Conservation (phyloP, 1,140 invertebrate genomes). For the Coptotermes formosanus region DNA sequence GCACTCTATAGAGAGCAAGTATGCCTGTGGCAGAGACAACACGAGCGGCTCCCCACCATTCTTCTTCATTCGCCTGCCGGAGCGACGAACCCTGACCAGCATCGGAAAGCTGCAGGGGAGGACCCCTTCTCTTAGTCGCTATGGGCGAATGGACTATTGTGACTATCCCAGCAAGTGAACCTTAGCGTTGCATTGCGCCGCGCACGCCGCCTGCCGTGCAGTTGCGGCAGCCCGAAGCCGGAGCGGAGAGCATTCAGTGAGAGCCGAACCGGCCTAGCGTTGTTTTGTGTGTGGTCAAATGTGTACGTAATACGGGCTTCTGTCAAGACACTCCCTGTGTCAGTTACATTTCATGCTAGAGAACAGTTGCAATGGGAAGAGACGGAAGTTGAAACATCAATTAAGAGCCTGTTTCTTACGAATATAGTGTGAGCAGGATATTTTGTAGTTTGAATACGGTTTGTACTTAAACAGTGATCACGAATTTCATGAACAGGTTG, state of each 20-base stretch:
- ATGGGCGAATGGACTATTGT: neutral
- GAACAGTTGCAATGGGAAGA: too few species aligned
- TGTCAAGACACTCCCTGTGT: neutral
- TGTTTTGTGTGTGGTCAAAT: neutral
- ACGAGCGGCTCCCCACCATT: neutral
- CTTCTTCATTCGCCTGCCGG: neutral
- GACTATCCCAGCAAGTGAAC: neutral
- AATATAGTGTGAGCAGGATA: too few species aligned
- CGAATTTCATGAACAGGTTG: neutral
- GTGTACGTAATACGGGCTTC: neutral
- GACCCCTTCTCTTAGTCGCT: neutral
- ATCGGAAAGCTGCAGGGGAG: neutral
- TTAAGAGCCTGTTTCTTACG: too few species aligned
- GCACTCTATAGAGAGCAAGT: neutral
- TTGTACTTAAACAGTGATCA: too few species aligned
- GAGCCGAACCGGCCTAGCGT: neutral
- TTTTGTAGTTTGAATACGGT: too few species aligned
- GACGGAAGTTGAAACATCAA: too few species aligned
- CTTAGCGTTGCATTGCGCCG: neutral
- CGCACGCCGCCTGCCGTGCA: conserved; percentile 1
- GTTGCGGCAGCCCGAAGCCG: neutral
- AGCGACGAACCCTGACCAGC: neutral
- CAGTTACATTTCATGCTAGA: too few species aligned
- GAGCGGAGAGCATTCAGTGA: neutral
- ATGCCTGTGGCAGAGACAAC: neutral